A percentile compares a stretch with the other conserved stretches of the same genome.
Conservation (phyloP, 2,113 vertebrate genomes). For the Hippocampus zosterae region DNA sequence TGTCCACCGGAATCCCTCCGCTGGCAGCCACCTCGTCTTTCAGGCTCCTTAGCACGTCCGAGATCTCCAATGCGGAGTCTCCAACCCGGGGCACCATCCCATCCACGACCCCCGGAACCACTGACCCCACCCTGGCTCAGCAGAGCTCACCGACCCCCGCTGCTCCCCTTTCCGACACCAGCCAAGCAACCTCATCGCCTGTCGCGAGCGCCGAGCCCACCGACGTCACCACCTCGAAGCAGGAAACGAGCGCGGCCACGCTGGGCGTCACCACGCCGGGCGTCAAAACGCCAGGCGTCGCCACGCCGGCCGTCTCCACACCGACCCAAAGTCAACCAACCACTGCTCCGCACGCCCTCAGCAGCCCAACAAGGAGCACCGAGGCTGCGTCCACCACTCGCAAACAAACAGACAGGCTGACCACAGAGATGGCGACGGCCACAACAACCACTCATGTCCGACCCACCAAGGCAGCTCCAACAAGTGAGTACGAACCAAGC, state of each 20-base stretch:
- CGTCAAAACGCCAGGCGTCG: conserved; percentile 20
- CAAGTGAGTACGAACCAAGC: conserved; percentile 28
- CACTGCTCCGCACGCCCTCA: conserved; percentile 38
- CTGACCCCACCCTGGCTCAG: conserved; percentile 22
- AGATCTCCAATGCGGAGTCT: conserved; percentile 17
- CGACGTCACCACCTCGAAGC: conserved; percentile 34
- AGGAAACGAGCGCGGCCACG: conserved; percentile 45
- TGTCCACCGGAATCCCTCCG: conserved; percentile 14
- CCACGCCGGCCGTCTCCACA: conserved; percentile 35
- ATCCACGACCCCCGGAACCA: conserved; percentile 11
- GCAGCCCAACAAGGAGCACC: conserved; percentile 35
- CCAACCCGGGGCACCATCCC: conserved; percentile 19
- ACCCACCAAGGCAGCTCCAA: conserved; percentile 1
- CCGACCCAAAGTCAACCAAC: conserved; percentile 7
- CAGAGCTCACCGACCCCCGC: conserved; percentile 30
- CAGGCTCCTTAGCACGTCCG: conserved; percentile 19
- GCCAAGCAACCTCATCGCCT: conserved; percentile 32
- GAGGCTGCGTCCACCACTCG: conserved; percentile 37
- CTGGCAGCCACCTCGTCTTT: conserved; percentile 29
- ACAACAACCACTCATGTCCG: conserved; percentile 27
- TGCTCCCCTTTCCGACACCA: conserved; percentile 8
- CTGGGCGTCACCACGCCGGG: background rate
- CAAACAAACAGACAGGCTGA: conserved; percentile 23
- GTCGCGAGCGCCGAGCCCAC: conserved; percentile 26
- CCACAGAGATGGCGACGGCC: conserved; percentile 34